These are phyloP conservation scores for Eledona agricola DNA, from an alignment of 2,888 invertebrate genomes.

Conservation along the genomic window DNA sequence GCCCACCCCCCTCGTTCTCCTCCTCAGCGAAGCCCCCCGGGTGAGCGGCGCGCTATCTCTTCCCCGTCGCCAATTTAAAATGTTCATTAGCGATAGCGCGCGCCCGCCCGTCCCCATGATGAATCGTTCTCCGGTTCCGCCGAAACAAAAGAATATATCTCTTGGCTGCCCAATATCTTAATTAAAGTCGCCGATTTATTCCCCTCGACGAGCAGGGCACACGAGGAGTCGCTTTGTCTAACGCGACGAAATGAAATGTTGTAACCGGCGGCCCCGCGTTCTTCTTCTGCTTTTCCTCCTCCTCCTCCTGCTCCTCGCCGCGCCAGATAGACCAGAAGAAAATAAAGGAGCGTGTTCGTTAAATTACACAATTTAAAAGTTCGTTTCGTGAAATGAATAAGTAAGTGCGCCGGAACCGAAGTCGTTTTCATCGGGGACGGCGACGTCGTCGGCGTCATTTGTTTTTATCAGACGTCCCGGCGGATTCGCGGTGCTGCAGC, in stretches of 20 bases:
- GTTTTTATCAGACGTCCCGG: constrained; percentile 60
- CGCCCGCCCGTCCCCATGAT: constrained; percentile 57
- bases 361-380: constrained; percentile 65
- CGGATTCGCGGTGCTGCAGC: constrained; percentile 47
- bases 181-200: constrained; percentile 65
- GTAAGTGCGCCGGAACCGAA: constrained; percentile 60
- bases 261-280: too few species aligned
- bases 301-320: constrained; percentile 35
- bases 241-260: constrained; percentile 59
- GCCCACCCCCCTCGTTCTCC: too few species aligned
- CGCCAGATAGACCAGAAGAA: constrained; percentile 47
- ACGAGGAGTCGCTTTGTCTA: constrained; percentile 52
- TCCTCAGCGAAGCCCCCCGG: too few species aligned
- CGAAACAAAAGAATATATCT: constrained; percentile 63
- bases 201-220: constrained; percentile 48
- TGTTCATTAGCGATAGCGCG: constrained; percentile 61
- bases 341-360: constrained; percentile 59
- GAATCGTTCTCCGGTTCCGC: constrained; percentile 57
- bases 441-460: constrained; percentile 61
- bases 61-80: constrained; percentile 58
- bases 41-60: constrained; percentile 48
- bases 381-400: constrained; percentile 64
- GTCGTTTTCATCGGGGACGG: constrained; percentile 59
- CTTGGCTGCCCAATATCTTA: constrained; percentile 63
- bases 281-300: constrained; percentile 20